Percentiles rank a stretch among this genome's conserved stretches.
Evolutionary conservation across 2,888 invertebrate species (phyloP).

Genomic region (Arge pagana): DNA sequence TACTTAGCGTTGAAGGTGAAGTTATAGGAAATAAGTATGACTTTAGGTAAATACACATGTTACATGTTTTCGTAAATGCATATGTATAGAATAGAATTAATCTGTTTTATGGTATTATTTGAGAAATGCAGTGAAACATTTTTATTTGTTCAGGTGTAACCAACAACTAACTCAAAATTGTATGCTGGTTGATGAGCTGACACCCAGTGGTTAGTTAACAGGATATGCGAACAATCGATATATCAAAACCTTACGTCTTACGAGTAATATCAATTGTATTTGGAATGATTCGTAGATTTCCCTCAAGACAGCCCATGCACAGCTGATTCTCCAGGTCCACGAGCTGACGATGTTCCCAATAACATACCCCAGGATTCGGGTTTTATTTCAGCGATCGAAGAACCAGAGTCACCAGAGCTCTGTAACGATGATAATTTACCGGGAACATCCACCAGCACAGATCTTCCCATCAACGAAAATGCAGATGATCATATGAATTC

Average conservation of each 20-base stretch:
- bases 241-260: too few species aligned
- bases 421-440: too few species aligned
- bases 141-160: constrained; percentile 42
- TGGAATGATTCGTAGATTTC: too few species aligned
- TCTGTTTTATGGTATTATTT: constrained; percentile 3
- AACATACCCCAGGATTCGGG: neutral
- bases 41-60: constrained; percentile 46
- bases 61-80: neutral
- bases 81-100: neutral
- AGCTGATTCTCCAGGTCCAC: too few species aligned
- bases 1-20: constrained; percentile 45
- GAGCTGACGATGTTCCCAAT: neutral
- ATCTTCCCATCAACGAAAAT: neutral
- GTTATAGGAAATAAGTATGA: constrained; percentile 51
- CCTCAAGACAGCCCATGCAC: too few species aligned
- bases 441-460: neutral
- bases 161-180: constrained; percentile 42
- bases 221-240: neutral
- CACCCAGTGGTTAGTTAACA: constrained; percentile 29
- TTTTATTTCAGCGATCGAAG: constrained; percentile 1
- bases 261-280: too few species aligned
- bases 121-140: neutral
- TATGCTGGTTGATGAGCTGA: constrained; percentile 46
- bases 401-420: neutral
- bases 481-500: neutral